phyloP scores from a whole-genome alignment of 2,888 invertebrate genomes.

The Brachyptera risi region DNA sequence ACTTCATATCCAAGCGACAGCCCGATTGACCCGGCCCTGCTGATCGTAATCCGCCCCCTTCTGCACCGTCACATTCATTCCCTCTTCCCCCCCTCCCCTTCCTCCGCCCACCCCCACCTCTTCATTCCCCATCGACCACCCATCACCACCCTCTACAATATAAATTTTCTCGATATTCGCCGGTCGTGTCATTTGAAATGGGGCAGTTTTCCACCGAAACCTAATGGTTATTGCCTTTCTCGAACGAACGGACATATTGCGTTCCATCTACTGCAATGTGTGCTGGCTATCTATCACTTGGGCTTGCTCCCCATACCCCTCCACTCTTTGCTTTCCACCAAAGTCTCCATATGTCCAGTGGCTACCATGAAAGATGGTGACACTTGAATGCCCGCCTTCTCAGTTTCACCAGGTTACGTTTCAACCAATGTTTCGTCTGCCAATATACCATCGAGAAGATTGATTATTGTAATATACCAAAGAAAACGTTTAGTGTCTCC shows the following conservation, averaged over 20 bases:
- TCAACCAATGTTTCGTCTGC: too few relatives aligned
- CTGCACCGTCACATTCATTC: slow-evolving; percentile 9
- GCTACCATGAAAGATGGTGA: slow-evolving; percentile 14
- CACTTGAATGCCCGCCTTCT: slow-evolving; percentile 8
- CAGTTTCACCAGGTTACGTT: background rate
- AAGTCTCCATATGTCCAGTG: too few relatives aligned
- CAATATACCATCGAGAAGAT: too few relatives aligned
- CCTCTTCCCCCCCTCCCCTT: slow-evolving; percentile 15
- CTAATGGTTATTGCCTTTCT: slow-evolving; percentile 60
- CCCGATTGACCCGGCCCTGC: slow-evolving; percentile 22
- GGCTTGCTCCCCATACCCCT: slow-evolving; percentile 33
- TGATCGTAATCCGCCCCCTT: slow-evolving; percentile 29
- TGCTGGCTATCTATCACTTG: slow-evolving; percentile 54
- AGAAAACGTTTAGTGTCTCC: too few relatives aligned
- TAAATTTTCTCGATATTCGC: slow-evolving; percentile 58
- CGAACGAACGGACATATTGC: slow-evolving; percentile 55
- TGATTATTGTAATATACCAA: too few relatives aligned
- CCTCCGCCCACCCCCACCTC: slow-evolving; percentile 18
- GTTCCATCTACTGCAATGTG: slow-evolving; percentile 57
- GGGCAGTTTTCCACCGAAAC: slow-evolving; percentile 56
- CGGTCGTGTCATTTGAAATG: slow-evolving; percentile 57
- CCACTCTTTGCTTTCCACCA: background rate
- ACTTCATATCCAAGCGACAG: slow-evolving; percentile 29
- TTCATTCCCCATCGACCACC: slow-evolving; percentile 12
- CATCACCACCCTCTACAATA: slow-evolving; percentile 40